A percentile compares a stretch with the other conserved stretches of the same genome.
Conservation (phyloP, 2,797 vertebrate species). For the Otus scops region DNA sequence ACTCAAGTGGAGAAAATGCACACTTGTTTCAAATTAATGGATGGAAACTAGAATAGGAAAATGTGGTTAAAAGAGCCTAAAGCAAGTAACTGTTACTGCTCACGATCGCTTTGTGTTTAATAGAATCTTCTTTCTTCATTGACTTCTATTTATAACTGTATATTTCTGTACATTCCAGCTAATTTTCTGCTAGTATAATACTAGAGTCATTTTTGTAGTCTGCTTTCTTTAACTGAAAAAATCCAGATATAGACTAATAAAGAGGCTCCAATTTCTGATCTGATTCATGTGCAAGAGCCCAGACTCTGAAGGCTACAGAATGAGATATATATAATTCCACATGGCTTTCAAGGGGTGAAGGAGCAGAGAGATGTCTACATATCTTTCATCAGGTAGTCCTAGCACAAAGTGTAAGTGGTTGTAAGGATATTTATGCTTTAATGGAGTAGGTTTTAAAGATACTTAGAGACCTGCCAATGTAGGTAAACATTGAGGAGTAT, state of each 20-base stretch:
- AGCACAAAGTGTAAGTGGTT: background rate
- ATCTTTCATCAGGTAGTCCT: background rate
- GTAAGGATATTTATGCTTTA: background rate
- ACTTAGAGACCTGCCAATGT: background rate
- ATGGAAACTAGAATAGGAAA: slow-evolving; percentile 18
- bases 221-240: background rate
- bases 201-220: background rate
- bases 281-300: background rate
- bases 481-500: background rate
- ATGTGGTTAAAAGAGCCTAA: slow-evolving; percentile 14
- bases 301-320: background rate
- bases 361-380: background rate
- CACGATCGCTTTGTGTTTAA: background rate
- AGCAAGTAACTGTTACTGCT: background rate
- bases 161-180: background rate
- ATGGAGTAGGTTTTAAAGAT: background rate
- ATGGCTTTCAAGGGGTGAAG: background rate
- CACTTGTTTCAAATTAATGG: slow-evolving; percentile 48
- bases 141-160: background rate
- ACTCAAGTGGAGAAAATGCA: background rate
- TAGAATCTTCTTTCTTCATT: slow-evolving; percentile 26
- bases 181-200: background rate
- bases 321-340: background rate
- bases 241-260: background rate
- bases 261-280: background rate